Evolutionary conservation across 2,113 vertebrate species (phyloP).

Genomic region (Tychaedon coryphoeus): DNA sequence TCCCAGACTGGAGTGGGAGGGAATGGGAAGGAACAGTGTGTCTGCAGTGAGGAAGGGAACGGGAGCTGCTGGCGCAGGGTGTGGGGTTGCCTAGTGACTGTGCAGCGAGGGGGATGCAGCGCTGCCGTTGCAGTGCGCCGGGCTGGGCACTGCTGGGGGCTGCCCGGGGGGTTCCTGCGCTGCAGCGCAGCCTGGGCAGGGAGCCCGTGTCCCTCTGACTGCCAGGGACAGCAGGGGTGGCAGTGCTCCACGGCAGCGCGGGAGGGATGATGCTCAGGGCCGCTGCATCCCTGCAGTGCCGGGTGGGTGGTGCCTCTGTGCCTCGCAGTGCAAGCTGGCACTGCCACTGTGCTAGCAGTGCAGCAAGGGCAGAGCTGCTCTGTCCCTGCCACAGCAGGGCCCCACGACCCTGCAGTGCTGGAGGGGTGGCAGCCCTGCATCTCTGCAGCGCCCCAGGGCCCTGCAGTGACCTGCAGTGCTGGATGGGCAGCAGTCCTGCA

Average conservation of each 20-base stretch:
- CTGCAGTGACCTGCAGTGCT: not conserved
- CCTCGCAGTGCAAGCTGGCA: not conserved
- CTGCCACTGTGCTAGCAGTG: not conserved
- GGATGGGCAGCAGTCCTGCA: not conserved
- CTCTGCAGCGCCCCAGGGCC: rapidly evolving
- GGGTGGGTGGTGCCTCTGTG: not conserved
- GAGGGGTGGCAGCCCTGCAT: not conserved
- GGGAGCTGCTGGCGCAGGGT: not conserved
- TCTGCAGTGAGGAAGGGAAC: slow-evolving; percentile 8
- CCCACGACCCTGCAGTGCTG: not conserved
- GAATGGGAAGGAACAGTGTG: not conserved
- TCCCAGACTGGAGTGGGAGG: slow-evolving; percentile 14
- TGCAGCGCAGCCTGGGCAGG: not conserved
- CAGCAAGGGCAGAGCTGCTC: not conserved
- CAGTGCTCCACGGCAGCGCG: not conserved
- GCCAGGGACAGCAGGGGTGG: not conserved
- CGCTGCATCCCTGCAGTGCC: not conserved
- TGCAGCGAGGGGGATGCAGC: slow-evolving; percentile 30
- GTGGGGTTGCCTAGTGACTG: slow-evolving; percentile 59
- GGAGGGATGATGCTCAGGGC: not conserved
- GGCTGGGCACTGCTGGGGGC: not conserved
- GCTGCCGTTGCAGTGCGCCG: not conserved
- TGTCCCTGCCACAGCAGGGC: not conserved
- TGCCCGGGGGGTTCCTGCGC: rapidly evolving
- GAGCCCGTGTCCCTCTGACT: rapidly evolving